phyloP scores from a whole-genome alignment of 2,888 invertebrate genomes.

The Aelia acuminata region DNA sequence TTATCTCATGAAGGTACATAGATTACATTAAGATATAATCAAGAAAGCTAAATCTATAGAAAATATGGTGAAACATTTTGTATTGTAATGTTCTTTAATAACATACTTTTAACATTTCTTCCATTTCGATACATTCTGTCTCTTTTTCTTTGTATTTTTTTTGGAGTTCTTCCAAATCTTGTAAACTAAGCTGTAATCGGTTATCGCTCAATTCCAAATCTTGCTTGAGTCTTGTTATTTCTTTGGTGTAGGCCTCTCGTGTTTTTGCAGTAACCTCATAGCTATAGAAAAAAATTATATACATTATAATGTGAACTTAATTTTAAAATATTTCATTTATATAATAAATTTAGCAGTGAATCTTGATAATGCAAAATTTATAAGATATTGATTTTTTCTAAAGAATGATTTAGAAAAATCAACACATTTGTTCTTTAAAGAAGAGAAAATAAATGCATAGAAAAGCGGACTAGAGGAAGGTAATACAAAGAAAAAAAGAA shows the following conservation, averaged over 20 bases:
- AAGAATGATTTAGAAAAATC: too few relatives aligned
- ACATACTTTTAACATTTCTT: conserved; percentile 23
- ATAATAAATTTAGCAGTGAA: background rate
- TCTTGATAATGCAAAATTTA: too few relatives aligned
- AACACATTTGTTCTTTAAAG: too few relatives aligned
- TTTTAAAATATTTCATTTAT: background rate
- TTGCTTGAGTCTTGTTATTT: conserved; percentile 19
- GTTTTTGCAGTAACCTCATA: background rate
- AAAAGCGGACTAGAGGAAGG: too few relatives aligned
- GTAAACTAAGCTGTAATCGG: background rate
- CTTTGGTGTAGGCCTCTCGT: background rate
- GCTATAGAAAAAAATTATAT: background rate
- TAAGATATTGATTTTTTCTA: too few relatives aligned
- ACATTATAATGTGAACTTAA: background rate
- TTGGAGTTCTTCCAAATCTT: conserved; percentile 5
- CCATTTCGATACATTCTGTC: background rate
- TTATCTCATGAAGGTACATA: too few relatives aligned
- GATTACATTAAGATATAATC: background rate
- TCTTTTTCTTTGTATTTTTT: conserved; percentile 8
- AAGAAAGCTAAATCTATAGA: too few relatives aligned
- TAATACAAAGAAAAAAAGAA: too few relatives aligned
- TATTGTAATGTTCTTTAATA: background rate
- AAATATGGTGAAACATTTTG: background rate
- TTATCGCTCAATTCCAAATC: background rate
- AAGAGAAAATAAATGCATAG: too few relatives aligned